phyloP scores from a whole-genome alignment of 2,113 vertebrate species.

The Trogon melanurus region DNA sequence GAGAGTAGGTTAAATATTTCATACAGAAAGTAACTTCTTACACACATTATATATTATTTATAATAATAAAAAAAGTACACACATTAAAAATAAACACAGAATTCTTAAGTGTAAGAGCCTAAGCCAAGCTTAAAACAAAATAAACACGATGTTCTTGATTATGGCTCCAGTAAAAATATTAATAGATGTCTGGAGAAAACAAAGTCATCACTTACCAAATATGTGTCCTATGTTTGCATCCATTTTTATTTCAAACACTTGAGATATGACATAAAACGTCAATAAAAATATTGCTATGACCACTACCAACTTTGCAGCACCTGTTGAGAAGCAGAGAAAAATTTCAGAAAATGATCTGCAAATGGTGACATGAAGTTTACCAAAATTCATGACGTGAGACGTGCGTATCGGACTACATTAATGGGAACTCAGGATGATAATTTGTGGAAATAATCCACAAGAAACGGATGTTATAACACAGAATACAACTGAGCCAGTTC shows the following conservation, averaged over 20 bases:
- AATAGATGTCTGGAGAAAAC: neutral
- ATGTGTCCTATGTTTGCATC: constrained; percentile 83
- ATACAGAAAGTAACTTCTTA: neutral
- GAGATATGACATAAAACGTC: constrained; percentile 88
- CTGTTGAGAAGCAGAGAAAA: constrained; percentile 68
- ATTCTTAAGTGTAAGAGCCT: neutral
- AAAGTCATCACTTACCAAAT: constrained; percentile 83
- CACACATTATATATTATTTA: neutral
- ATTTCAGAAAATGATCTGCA: neutral
- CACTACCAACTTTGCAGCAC: constrained; percentile 83
- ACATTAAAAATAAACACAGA: neutral
- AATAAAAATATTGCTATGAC: constrained; percentile 84
- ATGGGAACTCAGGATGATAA: neutral
- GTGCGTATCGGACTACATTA: neutral
- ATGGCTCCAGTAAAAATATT: neutral
- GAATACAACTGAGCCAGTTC: neutral
- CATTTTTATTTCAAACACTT: constrained; percentile 90
- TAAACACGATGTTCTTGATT: rapidly evolving
- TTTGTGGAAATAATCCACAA: neutral
- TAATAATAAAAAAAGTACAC: neutral
- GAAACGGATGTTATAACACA: neutral
- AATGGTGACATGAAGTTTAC: neutral
- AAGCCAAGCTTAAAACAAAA: neutral
- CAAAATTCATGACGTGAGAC: neutral
- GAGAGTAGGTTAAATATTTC: neutral